A percentile compares a stretch with the other conserved stretches of the same genome.
These are phyloP conservation scores for Takifugu rubripes DNA, from an alignment of 2,797 vertebrate genomes.

Conservation along the genomic window DNA sequence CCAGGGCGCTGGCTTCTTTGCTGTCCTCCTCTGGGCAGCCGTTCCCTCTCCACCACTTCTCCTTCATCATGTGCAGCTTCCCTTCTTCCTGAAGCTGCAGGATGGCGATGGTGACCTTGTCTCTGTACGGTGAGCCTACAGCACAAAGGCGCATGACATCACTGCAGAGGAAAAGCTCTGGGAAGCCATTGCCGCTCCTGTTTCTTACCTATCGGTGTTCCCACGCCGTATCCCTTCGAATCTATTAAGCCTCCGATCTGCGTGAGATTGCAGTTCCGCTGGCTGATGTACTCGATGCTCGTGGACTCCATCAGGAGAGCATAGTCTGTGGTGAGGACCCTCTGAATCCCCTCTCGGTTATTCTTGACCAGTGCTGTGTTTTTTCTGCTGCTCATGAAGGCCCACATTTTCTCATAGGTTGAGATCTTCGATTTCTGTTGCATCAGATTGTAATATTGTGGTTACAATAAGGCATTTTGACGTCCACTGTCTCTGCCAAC, in stretches of 20 bases:
- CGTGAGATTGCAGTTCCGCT: slow-evolving; percentile 98
- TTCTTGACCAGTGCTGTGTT: slow-evolving; percentile 93
- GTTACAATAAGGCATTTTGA: not conserved
- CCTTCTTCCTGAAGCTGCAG: slow-evolving; percentile 97
- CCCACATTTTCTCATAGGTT: slow-evolving; percentile 99
- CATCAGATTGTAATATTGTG: not conserved
- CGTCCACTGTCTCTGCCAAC: slow-evolving; percentile 8
- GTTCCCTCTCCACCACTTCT: slow-evolving; percentile 98
- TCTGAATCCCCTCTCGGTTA: slow-evolving; percentile 92
- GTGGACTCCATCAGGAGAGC: slow-evolving; percentile 98
- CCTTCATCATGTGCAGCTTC: slow-evolving; percentile 99
- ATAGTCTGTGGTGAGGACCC: slow-evolving; percentile 93
- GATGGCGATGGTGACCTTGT: slow-evolving; percentile 97
- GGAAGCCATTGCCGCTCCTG: not conserved
- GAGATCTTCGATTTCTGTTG: slow-evolving; percentile 97
- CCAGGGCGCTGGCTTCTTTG: slow-evolving; percentile 95
- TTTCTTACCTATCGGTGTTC: slow-evolving; percentile 92
- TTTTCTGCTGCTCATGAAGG: slow-evolving; percentile 97
- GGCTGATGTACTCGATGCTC: slow-evolving; percentile 97
- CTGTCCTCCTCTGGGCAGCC: slow-evolving; percentile 96
- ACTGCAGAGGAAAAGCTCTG: not conserved
- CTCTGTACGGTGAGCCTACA: slow-evolving; percentile 93
- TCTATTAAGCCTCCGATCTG: slow-evolving; percentile 97
- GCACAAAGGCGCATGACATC: not conserved
- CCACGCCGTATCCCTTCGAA: slow-evolving; percentile 97